These are phyloP conservation scores for Netelia melanura DNA, from an alignment of 2,888 invertebrate species.

Conservation along the genomic window DNA sequence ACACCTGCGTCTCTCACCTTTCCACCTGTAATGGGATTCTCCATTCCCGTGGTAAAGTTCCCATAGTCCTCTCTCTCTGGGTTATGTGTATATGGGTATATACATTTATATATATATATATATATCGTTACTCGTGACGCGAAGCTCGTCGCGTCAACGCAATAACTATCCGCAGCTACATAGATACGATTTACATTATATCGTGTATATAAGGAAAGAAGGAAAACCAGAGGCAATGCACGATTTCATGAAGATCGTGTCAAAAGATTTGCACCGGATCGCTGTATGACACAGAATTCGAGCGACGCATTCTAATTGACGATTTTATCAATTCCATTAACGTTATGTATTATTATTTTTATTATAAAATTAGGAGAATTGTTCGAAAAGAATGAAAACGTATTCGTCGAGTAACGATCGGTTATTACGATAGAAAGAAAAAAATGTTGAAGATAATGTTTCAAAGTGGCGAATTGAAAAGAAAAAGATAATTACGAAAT, in stretches of 20 bases:
- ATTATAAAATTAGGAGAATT: no score
- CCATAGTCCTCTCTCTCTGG: slow-evolving; percentile 70
- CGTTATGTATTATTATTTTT: background rate
- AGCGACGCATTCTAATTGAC: slow-evolving; percentile 14
- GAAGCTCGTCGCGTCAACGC: slow-evolving; percentile 60
- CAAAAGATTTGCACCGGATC: slow-evolving; percentile 74
- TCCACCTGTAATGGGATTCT: slow-evolving; percentile 76
- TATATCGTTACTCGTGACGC: slow-evolving; percentile 73
- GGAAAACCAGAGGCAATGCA: background rate
- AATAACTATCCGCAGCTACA: slow-evolving; percentile 25
- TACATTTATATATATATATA: slow-evolving; percentile 32
- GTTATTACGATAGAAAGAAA: no score
- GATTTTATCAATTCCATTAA: slow-evolving; percentile 2
- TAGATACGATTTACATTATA: slow-evolving; percentile 6
- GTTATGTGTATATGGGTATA: background rate
- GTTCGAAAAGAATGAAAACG: no score
- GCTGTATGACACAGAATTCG: slow-evolving; percentile 50
- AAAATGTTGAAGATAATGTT: no score
- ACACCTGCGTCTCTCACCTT: slow-evolving; percentile 63
- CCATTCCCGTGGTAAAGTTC: slow-evolving; percentile 83
- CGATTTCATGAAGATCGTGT: slow-evolving; percentile 74
- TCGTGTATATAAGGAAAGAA: background rate
- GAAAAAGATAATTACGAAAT: no score
- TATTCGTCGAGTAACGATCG: no score
- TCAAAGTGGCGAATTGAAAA: no score